Percentiles rank a stretch among this genome's conserved stretches.
Conservation (phyloP, 2,888 invertebrate genomes). For the Yponomeuta plumbellus region DNA sequence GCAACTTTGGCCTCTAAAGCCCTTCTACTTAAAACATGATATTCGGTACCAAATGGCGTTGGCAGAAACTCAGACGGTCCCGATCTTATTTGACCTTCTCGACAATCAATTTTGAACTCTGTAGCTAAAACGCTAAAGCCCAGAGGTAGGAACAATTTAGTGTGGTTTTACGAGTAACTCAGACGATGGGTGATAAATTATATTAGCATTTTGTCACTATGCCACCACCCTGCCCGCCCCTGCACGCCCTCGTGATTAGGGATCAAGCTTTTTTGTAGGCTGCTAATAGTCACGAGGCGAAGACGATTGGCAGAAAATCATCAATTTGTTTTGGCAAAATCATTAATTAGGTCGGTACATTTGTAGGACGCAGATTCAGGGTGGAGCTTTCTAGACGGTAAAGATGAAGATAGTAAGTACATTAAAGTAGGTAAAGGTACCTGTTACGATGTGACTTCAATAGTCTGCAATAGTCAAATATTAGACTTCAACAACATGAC, state of each 20-base stretch:
- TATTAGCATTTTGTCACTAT: conserved; percentile 56
- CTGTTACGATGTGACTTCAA: no score
- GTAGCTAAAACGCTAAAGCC: not conserved
- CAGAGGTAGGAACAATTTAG: not conserved
- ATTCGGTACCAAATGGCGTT: not conserved
- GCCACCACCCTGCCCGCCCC: conserved; percentile 51
- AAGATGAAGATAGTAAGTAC: no score
- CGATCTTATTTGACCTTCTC: not conserved
- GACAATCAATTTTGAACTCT: not conserved
- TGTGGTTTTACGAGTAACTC: not conserved
- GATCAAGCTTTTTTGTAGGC: not conserved
- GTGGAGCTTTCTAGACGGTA: no score
- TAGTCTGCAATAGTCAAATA: no score
- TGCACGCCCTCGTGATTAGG: conserved; percentile 14
- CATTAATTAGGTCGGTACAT: no score
- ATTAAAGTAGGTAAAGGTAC: no score
- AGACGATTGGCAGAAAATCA: no score
- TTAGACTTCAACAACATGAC: no score
- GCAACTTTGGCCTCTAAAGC: not conserved
- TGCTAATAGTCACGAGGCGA: not conserved
- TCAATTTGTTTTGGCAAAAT: no score
- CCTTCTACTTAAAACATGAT: not conserved
- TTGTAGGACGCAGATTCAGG: no score
- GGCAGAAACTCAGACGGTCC: not conserved
- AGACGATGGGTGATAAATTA: conserved; percentile 46